These are phyloP conservation scores for Delia radicum DNA, from an alignment of 1,140 invertebrate genomes.

Conservation along the genomic window DNA sequence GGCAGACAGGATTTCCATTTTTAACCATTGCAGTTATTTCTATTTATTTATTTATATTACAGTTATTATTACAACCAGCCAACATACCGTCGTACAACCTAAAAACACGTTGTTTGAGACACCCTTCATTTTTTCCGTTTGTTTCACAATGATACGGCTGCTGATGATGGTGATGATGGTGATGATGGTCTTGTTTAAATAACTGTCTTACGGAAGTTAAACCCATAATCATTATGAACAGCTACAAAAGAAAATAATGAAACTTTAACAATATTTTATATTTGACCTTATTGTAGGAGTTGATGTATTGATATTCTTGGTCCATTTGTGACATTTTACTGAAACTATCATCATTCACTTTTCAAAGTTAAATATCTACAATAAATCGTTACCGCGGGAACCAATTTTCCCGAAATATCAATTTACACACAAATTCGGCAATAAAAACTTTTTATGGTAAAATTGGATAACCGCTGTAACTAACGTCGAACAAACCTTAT, in stretches of 20 bases:
- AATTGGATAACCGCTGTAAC: no score
- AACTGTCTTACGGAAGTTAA: conserved; percentile 29
- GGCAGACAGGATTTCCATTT: neutral
- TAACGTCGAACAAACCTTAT: no score
- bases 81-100: neutral
- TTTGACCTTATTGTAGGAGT: no score
- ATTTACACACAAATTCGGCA: no score
- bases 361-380: no score
- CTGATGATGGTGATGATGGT: neutral
- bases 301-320: no score
- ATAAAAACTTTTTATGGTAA: no score
- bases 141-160: neutral
- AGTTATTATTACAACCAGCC: neutral
- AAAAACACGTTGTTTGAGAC: neutral
- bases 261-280: neutral
- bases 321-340: no score
- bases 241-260: neutral
- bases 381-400: no score
- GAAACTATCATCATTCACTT: no score
- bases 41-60: neutral
- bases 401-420: no score
- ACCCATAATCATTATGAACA: conserved; percentile 29
- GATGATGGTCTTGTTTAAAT: conserved; percentile 16
- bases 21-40: neutral
- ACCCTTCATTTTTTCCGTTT: neutral